A percentile compares a stretch with the other conserved stretches of the same genome.
These are phyloP conservation scores for Eucidaris tribuloides DNA, from an alignment of 35 echinoderm and acorn worm genomes.

Conservation along the genomic window DNA sequence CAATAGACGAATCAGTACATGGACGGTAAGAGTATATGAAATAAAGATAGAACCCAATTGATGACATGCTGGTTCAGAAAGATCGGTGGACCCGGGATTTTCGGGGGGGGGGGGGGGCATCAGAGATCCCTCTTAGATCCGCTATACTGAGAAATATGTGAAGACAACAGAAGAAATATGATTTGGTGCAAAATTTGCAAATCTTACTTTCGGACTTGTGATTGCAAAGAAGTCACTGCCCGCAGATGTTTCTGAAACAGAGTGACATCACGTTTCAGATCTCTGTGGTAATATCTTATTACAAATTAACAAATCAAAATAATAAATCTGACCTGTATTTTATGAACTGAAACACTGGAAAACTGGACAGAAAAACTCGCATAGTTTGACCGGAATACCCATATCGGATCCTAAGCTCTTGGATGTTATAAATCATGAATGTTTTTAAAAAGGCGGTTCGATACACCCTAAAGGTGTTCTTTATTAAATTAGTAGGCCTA, in stretches of 20 bases:
- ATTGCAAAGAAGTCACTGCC: not conserved
- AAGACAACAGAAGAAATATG: not conserved
- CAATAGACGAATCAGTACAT: constrained; percentile 8
- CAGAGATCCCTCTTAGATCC: not conserved
- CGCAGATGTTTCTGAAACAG: not conserved
- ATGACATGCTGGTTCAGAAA: not conserved
- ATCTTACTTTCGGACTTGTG: not conserved
- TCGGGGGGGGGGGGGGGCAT: not conserved
- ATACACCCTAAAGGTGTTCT: not conserved
- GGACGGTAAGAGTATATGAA: constrained; percentile 6
- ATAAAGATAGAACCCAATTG: not conserved
- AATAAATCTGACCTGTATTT: too few relatives aligned
- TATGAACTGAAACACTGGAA: too few relatives aligned
- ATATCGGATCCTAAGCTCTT: too few relatives aligned
- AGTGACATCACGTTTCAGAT: too few relatives aligned
- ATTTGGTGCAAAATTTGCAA: not conserved
- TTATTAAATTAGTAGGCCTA: not conserved
- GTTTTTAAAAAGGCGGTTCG: too few relatives aligned
- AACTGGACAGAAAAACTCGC: too few relatives aligned
- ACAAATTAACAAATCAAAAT: too few relatives aligned
- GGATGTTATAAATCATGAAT: too few relatives aligned
- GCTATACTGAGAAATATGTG: not conserved
- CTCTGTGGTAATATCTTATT: too few relatives aligned
- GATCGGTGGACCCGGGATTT: not conserved
- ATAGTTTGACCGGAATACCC: too few relatives aligned